phyloP scores from a whole-genome alignment of 2,113 vertebrate genomes.

The Mohoua ochrocephala region DNA sequence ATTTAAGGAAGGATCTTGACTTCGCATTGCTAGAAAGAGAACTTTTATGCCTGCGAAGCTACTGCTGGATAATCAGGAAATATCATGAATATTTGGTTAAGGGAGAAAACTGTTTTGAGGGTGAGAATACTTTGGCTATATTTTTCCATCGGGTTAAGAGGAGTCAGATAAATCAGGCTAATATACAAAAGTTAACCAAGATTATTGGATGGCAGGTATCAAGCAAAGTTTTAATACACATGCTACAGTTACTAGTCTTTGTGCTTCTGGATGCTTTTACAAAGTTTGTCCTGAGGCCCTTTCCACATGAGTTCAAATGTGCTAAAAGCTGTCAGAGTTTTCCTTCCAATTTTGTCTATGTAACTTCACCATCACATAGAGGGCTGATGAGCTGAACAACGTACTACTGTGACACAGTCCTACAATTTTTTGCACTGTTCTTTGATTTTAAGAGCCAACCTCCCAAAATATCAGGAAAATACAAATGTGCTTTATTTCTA shows the following conservation, averaged over 20 bases:
- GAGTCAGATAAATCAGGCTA: neutral
- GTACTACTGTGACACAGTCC: neutral
- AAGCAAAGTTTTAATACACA: neutral
- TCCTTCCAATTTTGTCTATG: neutral
- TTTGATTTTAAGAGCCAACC: neutral
- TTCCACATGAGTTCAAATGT: neutral
- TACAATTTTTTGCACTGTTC: neutral
- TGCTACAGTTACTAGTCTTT: neutral
- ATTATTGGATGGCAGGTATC: neutral
- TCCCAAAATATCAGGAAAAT: neutral
- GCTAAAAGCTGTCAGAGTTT: neutral
- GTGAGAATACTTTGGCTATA: neutral
- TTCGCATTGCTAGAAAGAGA: neutral
- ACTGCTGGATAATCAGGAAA: neutral
- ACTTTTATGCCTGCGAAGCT: neutral
- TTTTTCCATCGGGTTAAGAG: neutral
- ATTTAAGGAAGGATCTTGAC: neutral
- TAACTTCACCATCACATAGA: neutral
- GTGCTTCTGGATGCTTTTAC: neutral
- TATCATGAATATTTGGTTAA: neutral
- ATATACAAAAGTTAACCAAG: neutral
- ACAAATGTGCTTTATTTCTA: neutral
- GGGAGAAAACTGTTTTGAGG: neutral
- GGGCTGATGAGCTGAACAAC: neutral
- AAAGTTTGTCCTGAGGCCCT: neutral